Base-by-base conservation (phyloP, 2,888 invertebrate genomes). In the Agrotis puta region DNA sequence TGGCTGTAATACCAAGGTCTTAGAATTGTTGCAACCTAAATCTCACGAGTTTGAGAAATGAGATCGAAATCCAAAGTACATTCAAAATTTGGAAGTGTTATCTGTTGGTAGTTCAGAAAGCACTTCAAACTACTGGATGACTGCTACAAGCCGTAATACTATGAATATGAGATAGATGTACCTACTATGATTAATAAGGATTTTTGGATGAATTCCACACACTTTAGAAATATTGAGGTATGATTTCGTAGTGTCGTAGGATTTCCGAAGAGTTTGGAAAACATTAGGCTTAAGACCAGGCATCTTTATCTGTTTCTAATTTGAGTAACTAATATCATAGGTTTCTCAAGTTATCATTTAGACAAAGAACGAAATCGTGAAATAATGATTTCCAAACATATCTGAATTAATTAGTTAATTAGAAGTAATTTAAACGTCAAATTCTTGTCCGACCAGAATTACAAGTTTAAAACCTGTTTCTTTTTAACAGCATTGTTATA, bases 1-100 rank as follows among this genome's bases (percentile, higher is more conserved):
- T 48, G 95, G 93, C 95, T 95, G 81, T 5, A 45, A 70, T 18
- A 58, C 5, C 18, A 57, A 7, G 5, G 39, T 18, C 18, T 51
- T 18, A 53, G 27, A 20, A 22, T 14, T 16, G 20, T 5, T 61
- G 33, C 27, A 39, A 2, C 39, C 9, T 39, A 39, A 11, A 39
- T 33, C 33, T 33, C 7, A 33, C 2, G 11, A 39, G 39, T 11
- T 39, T 39, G 39, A 39, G 11, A 39, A 39, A 39, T 11, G 9
- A 39, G 39, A 39, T 39, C 39, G 39, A 39, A 11, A 11, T 39
- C 39, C 33, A 33, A 0, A 39, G 39, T 11, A 39, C 39, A 11
- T 39, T 39, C 39, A 39, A 39, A 9, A 39, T 39, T 39, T 39
- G 39, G 7, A 7, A 33, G 6, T 33, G 7, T 33, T 33, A 33